phyloP scores from a whole-genome alignment of 2,113 vertebrate genomes.

The Nothoprocta pentlandii region DNA sequence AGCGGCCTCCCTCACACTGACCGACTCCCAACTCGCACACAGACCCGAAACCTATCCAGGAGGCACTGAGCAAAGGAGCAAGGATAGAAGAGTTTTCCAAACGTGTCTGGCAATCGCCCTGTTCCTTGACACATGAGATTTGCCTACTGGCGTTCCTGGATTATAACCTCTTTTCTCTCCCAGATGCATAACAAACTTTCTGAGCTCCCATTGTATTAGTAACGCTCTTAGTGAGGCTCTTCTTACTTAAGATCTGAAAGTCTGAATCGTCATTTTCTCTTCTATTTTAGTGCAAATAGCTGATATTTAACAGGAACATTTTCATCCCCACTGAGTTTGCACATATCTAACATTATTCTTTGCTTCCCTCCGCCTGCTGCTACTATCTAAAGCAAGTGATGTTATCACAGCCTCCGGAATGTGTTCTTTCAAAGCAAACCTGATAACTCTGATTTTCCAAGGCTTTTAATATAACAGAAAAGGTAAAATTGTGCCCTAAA shows the following conservation, averaged over 20 bases:
- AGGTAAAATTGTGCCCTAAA: neutral
- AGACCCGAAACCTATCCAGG: neutral
- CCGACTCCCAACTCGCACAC: neutral
- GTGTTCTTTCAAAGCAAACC: constrained; percentile 51
- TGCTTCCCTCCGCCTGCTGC: neutral
- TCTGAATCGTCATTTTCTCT: neutral
- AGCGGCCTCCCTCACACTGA: neutral
- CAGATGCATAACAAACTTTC: neutral
- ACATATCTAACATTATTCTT: neutral
- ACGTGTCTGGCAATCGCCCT: neutral
- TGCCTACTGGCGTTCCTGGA: neutral
- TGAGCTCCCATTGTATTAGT: neutral
- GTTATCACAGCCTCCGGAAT: constrained; percentile 61
- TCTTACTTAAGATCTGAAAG: neutral
- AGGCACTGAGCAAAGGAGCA: neutral
- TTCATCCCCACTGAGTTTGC: neutral
- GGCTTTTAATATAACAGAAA: constrained; percentile 22
- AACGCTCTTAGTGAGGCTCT: neutral
- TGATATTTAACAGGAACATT: neutral
- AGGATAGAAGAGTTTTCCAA: neutral
- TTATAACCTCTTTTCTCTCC: neutral
- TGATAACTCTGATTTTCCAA: constrained; percentile 40
- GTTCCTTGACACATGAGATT: neutral
- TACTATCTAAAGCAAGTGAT: constrained; percentile 46
- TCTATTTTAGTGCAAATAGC: neutral